These are phyloP conservation scores for Antrozous pallidus DNA, from an alignment of 2,797 vertebrate genomes.

Conservation along the genomic window DNA sequence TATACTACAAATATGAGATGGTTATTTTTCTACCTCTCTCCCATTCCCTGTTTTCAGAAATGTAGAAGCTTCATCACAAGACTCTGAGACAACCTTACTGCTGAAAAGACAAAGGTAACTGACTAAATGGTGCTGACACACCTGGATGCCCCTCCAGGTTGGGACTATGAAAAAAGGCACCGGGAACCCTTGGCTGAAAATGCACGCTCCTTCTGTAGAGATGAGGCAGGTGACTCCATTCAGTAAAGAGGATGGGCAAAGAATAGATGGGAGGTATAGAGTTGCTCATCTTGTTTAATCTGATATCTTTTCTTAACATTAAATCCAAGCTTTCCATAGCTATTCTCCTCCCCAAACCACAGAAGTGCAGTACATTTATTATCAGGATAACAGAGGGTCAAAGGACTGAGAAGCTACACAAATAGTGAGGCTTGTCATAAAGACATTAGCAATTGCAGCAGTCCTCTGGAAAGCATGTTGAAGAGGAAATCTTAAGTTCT, in stretches of 20 bases:
- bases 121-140: not conserved
- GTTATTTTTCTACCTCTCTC: not conserved
- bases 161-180: not conserved
- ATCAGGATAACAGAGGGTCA: not conserved
- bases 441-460: not conserved
- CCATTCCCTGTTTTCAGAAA: not conserved
- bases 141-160: not conserved
- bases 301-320: not conserved
- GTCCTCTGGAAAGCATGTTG: not conserved
- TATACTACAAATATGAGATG: not conserved
- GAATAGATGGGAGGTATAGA: rapidly evolving
- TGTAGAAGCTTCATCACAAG: not conserved
- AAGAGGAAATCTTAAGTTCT: not conserved
- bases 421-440: not conserved
- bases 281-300: not conserved
- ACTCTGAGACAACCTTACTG: not conserved
- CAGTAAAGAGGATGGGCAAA: not conserved
- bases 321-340: not conserved
- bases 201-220: not conserved
- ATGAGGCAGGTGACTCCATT: rapidly evolving
- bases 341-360: not conserved
- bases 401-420: not conserved
- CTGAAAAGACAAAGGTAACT: not conserved
- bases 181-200: not conserved
- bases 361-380: not conserved